Evolutionary conservation across 2,113 vertebrate species (phyloP).

Genomic region (Miniopterus natalensis): DNA sequence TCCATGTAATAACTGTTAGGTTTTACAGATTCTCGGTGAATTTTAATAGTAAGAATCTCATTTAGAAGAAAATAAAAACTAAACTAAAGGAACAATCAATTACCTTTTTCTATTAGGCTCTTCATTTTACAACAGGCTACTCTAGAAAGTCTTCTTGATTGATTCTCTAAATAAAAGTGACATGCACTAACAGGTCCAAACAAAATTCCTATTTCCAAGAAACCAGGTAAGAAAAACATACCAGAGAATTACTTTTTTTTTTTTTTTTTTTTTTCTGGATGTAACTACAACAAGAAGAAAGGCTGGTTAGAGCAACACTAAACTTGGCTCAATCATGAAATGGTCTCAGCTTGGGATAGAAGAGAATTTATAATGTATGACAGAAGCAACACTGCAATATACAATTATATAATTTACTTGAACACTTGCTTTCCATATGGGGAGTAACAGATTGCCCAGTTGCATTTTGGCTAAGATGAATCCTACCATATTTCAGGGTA

Average conservation of each 20-base stretch:
- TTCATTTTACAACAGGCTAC: background rate
- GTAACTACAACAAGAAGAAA: constrained; percentile 16
- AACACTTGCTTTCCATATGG: constrained; percentile 88
- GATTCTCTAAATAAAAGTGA: constrained; percentile 28
- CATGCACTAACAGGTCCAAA: background rate
- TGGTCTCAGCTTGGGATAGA: constrained; percentile 71
- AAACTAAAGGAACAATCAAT: constrained; percentile 9
- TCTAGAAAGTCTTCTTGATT: background rate
- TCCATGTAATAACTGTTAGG: background rate
- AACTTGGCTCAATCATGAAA: constrained; percentile 78
- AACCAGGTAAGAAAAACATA: constrained; percentile 48
- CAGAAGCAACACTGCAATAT: constrained; percentile 81
- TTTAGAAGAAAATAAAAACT: constrained; percentile 47
- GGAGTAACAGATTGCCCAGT: constrained; percentile 85
- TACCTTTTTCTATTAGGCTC: background rate
- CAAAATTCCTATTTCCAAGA: constrained; percentile 53
- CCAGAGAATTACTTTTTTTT: background rate
- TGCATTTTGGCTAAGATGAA: constrained; percentile 84
- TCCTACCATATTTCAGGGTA: constrained; percentile 79
- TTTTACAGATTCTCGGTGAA: background rate
- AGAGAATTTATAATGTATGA: constrained; percentile 55
- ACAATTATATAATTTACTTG: constrained; percentile 85
- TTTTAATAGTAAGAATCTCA: constrained; percentile 33
- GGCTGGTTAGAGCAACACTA: background rate
- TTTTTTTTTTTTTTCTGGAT: background rate